phyloP scores from a whole-genome alignment of 2,888 invertebrate species.

The Mimumesa dahlbomi region DNA sequence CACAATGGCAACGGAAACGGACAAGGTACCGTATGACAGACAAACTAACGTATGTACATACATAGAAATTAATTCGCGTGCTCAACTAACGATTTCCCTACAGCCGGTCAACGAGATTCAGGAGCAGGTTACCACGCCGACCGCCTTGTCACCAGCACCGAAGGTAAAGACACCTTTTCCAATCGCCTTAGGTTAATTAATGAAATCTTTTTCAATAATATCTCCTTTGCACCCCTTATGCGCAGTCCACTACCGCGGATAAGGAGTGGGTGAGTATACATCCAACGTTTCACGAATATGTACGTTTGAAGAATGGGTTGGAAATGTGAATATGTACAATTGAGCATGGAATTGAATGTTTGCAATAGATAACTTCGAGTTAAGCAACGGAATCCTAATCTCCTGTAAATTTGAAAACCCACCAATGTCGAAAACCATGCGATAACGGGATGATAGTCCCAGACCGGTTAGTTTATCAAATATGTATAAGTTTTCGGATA shows the following conservation, averaged over 20 bases:
- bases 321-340: no score
- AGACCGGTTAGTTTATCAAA: not conserved
- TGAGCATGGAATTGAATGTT: no score
- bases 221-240: constrained; percentile 41
- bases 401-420: constrained; percentile 1
- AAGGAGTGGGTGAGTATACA: constrained; percentile 75
- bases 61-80: not conserved
- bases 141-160: constrained; percentile 70
- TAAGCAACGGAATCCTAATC: constrained; percentile 9
- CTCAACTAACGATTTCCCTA: constrained; percentile 45
- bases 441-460: constrained; percentile 11
- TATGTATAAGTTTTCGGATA: not conserved
- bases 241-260: constrained; percentile 63
- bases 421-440: constrained; percentile 6
- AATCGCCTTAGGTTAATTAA: no score
- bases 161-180: constrained; percentile 74
- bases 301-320: no score
- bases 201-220: constrained; percentile 7
- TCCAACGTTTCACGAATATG: no score
- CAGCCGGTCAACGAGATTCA: constrained; percentile 74
- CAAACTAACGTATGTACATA: constrained; percentile 2
- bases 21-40: constrained; percentile 62
- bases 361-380: no score
- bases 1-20: constrained; percentile 67
- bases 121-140: constrained; percentile 73